Percentiles rank a stretch among this genome's conserved stretches.
phyloP scores from a whole-genome alignment of 2,797 vertebrate species.

The Pseudomugil tenellus region DNA sequence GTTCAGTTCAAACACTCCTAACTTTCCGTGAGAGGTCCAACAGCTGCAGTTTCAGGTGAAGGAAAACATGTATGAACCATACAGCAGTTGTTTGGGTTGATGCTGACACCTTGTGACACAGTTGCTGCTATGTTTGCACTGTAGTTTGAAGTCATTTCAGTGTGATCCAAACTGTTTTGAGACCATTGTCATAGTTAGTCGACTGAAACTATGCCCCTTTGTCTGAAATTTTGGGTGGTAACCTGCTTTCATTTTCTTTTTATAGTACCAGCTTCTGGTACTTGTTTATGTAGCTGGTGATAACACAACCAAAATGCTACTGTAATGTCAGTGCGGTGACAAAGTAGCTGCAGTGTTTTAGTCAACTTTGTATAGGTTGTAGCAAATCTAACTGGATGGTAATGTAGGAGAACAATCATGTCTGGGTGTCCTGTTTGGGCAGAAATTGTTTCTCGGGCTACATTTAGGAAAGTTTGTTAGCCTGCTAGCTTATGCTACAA shows the following conservation, averaged over 20 bases:
- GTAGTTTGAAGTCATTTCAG: neutral
- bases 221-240: no score
- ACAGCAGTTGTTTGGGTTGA: neutral
- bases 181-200: neutral
- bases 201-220: slow-evolving; percentile 13
- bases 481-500: neutral
- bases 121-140: neutral
- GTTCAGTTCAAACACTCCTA: neutral
- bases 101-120: neutral
- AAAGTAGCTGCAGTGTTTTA: no score
- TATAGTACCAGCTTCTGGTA: no score
- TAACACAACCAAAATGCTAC: no score
- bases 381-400: neutral
- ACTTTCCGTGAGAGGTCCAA: neutral
- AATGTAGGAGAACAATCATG: neutral
- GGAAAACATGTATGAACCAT: neutral
- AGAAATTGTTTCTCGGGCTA: neutral
- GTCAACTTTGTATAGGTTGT: no score
- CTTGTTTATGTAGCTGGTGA: no score
- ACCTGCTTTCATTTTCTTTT: no score
- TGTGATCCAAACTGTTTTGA: slow-evolving; percentile 2
- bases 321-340: no score
- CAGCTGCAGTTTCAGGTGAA: neutral
- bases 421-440: neutral
- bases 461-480: neutral